Percentiles rank a stretch among this genome's conserved stretches.
These are phyloP conservation scores for Nycteola revayana DNA, from an alignment of 2,888 invertebrate genomes.

Conservation along the genomic window DNA sequence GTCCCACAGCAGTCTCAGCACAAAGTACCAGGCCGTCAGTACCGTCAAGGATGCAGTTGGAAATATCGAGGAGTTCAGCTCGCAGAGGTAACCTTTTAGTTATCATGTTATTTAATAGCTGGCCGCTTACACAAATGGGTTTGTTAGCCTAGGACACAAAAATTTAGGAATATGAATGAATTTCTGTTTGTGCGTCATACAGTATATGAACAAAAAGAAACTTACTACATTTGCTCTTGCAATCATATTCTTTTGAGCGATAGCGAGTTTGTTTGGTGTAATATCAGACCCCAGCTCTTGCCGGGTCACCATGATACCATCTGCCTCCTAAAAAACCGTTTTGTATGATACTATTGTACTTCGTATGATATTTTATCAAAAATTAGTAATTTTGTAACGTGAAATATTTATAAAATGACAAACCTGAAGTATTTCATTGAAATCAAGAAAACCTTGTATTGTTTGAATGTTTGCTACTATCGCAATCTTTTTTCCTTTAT, in stretches of 20 bases:
- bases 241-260: constrained; percentile 80
- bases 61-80: constrained; percentile 86
- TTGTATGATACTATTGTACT: too few species aligned
- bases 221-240: constrained; percentile 69
- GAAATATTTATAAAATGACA: constrained; percentile 17
- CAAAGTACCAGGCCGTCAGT: constrained; percentile 86
- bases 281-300: constrained; percentile 76
- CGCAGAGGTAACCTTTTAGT: constrained; percentile 60
- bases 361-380: too few species aligned
- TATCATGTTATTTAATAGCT: constrained; percentile 63
- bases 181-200: too few species aligned
- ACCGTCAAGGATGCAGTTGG: constrained; percentile 88
- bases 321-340: constrained; percentile 72
- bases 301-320: constrained; percentile 87
- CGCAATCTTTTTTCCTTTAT: constrained; percentile 64
- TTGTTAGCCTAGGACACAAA: constrained; percentile 52
- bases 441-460: constrained; percentile 57
- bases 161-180: too few species aligned
- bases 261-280: constrained; percentile 70
- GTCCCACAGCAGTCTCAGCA: constrained; percentile 86
- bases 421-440: constrained; percentile 58
- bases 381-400: too few species aligned
- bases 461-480: constrained; percentile 69
- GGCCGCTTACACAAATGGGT: constrained; percentile 56
- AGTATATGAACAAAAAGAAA: too few species aligned